Conservation (phyloP, 2,888 invertebrate genomes). For the Cordylochernes scorpioides region DNA sequence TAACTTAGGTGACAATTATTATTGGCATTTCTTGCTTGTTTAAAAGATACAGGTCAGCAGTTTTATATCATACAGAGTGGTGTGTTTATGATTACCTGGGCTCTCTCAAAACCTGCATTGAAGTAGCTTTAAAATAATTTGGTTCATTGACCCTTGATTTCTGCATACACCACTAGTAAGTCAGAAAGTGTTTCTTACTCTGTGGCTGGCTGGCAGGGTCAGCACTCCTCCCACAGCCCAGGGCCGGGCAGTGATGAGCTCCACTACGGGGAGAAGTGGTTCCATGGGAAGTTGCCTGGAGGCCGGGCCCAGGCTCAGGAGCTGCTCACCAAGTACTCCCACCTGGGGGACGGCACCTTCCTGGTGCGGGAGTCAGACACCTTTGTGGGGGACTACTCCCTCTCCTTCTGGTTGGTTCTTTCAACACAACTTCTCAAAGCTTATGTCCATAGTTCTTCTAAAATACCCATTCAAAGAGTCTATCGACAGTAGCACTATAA, state of each 20-base stretch:
- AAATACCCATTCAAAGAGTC: too few relatives aligned
- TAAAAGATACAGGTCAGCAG: too few relatives aligned
- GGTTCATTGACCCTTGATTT: too few relatives aligned
- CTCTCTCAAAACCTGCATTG: too few relatives aligned
- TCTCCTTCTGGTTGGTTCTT: constrained; percentile 48
- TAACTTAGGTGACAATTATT: too few relatives aligned
- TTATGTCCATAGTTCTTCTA: too few relatives aligned
- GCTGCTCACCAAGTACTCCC: constrained; percentile 41
- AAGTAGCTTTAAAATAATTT: too few relatives aligned
- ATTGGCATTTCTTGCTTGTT: too few relatives aligned
- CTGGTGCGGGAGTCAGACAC: constrained; percentile 72
- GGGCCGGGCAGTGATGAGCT: constrained; percentile 44
- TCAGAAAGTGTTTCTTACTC: not conserved
- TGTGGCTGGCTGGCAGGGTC: not conserved
- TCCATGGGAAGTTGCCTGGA: constrained; percentile 56
- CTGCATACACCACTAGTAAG: not conserved
- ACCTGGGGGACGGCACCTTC: constrained; percentile 70
- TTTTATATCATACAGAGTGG: too few relatives aligned
- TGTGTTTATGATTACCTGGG: too few relatives aligned
- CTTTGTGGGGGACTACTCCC: constrained; percentile 78
- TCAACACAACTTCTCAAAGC: too few relatives aligned
- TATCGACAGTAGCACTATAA: too few relatives aligned
- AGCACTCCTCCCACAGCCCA: not conserved
- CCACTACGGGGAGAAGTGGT: constrained; percentile 78
- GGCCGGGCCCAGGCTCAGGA: constrained; percentile 51